Base-by-base conservation (phyloP, 2,113 vertebrate species). In the Gopherus flavomarginatus region DNA sequence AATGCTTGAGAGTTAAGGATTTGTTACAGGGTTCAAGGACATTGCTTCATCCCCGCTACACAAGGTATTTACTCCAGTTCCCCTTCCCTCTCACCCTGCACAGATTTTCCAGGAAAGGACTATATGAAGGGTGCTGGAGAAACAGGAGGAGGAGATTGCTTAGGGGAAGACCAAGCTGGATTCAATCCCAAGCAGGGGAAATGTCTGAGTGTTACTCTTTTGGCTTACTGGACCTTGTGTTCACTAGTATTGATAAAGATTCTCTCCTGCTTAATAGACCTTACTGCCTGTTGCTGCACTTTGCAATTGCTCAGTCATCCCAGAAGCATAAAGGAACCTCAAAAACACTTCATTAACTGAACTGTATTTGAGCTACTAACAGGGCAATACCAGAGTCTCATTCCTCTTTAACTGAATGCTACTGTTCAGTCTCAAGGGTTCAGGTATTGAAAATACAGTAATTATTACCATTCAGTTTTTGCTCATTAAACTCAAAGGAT, bases 391-490 rank as follows among this genome's bases (percentile, higher is more conserved):
- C 79, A 81, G n/a, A 94, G 42, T 88, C 93, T 95, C 57, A 79
- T 79, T 57, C 27, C 12, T 90, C 72, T 95, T 59, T 92, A 95
- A 83, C 1, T 91, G 86, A 91, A 91, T 83, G 59, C 17, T 91
- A 22, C 53, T 88, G 53, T n/a, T 92, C 79, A 56, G 26, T 57
- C 89, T 93, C 86, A 62, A 90, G 72, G n/a, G 62, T 31, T 35
- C 75, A 88, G 50, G 35, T 50, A 86, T 7, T 91, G 31, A 38
- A 97, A 86, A 90, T 49, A 81, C 47, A 90, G 38, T 85, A 90
- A 93, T 87, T 95, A 94, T 90, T 87, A 92, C 27, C 65, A 62
- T 31, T 86, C 52, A 14, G 2, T 86, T 96, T 93, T 92, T 81
- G 91, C 84, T 93, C 84, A 89, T 79, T 96, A 75, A 92, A 91